Base-by-base conservation (phyloP, 1,140 invertebrate genomes). In the Bombus haemorrhoidalis region DNA sequence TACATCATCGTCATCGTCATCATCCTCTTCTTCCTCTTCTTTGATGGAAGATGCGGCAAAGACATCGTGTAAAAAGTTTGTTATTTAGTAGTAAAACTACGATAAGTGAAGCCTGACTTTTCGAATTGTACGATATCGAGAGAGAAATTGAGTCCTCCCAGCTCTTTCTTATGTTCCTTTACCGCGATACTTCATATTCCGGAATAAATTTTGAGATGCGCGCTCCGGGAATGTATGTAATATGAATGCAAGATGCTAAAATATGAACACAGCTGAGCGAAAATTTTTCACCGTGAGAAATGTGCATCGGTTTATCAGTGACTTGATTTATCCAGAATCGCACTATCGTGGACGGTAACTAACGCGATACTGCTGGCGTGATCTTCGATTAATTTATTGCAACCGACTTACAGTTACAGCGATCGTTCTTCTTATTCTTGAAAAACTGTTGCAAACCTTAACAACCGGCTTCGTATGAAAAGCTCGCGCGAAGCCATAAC, bases 361-460 rank as follows among this genome's bases (percentile, higher is more conserved):
- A 85, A 85, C 76, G 34, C 83, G 39, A 12, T 6, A 18, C 62
- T 4, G 62, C 28, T 25, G 15, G 39, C 47, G 39, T 41, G 43
- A 79, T 79, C 83, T 41, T 2, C 41, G 77, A 85, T 80, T 80
- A 85, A 85, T 85, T 85, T 80, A 80, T 85, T 22, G 53, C 28
- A 18, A 47, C 62, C 39, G 75, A 72, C 75, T 53, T 8, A 53
- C 47, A 8, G 32, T 59, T 3, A 25, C 25, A 28, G 25, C 9
- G 1, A 8, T 8, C 22, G 47, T 80, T 73, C 53, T 22, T 85
- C 83, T 53, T 9, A 34, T n/a, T 47, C 3, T 3, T 64, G 83
- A 80, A 39, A 80, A 73, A 73, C 64, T 6, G 83, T 37, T 8
- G 25, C 3, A 22, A 10, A 32, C 22, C 28, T 37, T 53, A 43